Base-by-base conservation (phyloP, 2,888 invertebrate species). In the Eristalis pertinax region DNA sequence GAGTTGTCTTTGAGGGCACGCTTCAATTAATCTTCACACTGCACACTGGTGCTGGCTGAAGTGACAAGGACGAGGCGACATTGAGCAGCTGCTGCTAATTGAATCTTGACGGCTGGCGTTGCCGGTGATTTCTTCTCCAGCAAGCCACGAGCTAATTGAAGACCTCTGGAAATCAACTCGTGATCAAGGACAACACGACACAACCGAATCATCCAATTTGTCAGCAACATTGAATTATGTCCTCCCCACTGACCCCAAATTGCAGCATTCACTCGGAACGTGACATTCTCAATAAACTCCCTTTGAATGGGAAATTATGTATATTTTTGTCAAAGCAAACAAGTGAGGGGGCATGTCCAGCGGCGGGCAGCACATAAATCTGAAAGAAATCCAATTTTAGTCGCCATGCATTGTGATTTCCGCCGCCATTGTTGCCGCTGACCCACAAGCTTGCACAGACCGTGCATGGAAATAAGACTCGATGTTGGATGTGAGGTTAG, bases 351-450 rank as follows among this genome's bases (percentile, higher is more conserved):
- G 43, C 5, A n/a, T 1, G n/a, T 1, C 19, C 4, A 8, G 50
- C 32, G 32, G 32, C 50, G 19, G 8, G 8, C 50, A 50, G 19
- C 2, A 58, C 43, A 76, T 76, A 62, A 62, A 76, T 76, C 68
- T 69, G 32, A 63, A 62, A 50, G 68, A 76, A 76, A 76, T 68
- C 68, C 76, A 76, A 76, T 76, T 76, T 76, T n/a, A 63, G 43
- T 62, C 11, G 15, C 68, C 68, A 62, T 76, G 41, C 68, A 76
- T 76, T 32, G 60, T 68, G 76, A 76, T 68, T 75, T 60, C 22
- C 68, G 19, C 32, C 10, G 50, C 22, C 22, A 26, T 13, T 29
- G 10, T 0, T 41, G 50, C 50, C 35, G 64, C 50, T 64, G 73
- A 64, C 11, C 50, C 32, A 8, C 50, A 50, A 19, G 43, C 19